These are phyloP conservation scores for Trematomus bernacchii DNA, from an alignment of 2,797 vertebrate species.

Conservation along the genomic window DNA sequence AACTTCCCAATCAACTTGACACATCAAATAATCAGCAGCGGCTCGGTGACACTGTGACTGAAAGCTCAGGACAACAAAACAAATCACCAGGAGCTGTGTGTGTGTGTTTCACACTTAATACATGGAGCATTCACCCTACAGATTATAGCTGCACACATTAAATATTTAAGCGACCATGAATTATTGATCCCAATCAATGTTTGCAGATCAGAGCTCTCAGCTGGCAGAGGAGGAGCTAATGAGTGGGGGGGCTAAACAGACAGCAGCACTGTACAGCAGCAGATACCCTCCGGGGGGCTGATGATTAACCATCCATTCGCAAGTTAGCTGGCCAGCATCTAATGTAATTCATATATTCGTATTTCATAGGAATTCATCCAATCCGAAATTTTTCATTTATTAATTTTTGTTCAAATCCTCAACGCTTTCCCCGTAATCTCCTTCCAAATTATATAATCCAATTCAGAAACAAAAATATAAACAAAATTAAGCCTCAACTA, in stretches of 20 bases:
- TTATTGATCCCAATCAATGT: conserved; percentile 79
- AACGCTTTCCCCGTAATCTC: background rate
- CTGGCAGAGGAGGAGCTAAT: conserved; percentile 56
- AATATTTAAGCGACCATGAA: conserved; percentile 72
- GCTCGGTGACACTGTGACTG: conserved; percentile 20
- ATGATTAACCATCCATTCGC: conserved; percentile 8
- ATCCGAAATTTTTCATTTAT: background rate
- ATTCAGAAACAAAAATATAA: background rate
- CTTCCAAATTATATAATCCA: background rate
- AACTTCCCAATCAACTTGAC: conserved; percentile 57
- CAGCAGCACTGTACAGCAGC: background rate
- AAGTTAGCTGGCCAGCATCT: background rate
- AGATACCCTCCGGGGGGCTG: conserved; percentile 1
- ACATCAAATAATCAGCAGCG: conserved; percentile 68
- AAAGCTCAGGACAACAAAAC: conserved; percentile 32
- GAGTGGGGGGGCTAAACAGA: conserved; percentile 38
- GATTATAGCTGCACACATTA: conserved; percentile 66
- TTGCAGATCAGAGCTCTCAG: conserved; percentile 73
- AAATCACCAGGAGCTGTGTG: conserved; percentile 38
- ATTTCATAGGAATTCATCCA: background rate
- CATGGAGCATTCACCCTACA: conserved; percentile 48
- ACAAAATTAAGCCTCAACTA: no score
- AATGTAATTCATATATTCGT: background rate
- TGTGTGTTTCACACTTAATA: conserved; percentile 42
- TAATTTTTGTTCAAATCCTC: background rate